A percentile compares a stretch with the other conserved stretches of the same genome.
Conservation (phyloP, 2,888 invertebrate genomes). For the Blomia tropicalis region DNA sequence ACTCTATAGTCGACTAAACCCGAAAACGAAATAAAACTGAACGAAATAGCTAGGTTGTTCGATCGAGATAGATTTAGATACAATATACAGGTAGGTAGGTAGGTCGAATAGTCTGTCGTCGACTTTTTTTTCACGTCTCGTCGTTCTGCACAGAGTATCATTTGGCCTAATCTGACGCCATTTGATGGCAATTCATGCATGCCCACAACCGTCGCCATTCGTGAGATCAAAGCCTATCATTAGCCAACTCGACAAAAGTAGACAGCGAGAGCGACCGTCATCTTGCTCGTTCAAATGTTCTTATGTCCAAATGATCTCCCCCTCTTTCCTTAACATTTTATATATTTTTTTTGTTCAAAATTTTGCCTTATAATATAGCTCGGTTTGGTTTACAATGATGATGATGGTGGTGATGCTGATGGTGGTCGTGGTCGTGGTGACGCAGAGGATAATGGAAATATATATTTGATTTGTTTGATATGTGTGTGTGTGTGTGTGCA, state of each 20-base stretch:
- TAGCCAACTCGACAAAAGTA: no score
- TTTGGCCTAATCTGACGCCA: slow-evolving; percentile 15
- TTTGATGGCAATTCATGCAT: slow-evolving; percentile 13
- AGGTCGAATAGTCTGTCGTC: no score
- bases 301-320: slow-evolving; percentile 6
- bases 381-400: no score
- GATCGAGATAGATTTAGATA: no score
- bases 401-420: no score
- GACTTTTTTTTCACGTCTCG: no score
- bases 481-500: no score
- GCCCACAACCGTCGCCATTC: slow-evolving; percentile 13
- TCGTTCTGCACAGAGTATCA: not conserved
- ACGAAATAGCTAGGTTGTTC: not conserved
- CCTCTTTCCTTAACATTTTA: not conserved
- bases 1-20: no score
- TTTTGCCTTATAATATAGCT: not conserved
- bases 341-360: not conserved
- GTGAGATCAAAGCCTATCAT: slow-evolving; percentile 15
- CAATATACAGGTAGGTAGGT: no score
- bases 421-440: no score
- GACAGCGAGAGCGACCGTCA: not conserved
- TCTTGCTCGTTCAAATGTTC: no score
- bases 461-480: slow-evolving; percentile 14
- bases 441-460: slow-evolving; percentile 6
- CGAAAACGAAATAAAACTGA: no score